phyloP scores from a whole-genome alignment of 2,888 invertebrate species.

The Amphipoea oculea region DNA sequence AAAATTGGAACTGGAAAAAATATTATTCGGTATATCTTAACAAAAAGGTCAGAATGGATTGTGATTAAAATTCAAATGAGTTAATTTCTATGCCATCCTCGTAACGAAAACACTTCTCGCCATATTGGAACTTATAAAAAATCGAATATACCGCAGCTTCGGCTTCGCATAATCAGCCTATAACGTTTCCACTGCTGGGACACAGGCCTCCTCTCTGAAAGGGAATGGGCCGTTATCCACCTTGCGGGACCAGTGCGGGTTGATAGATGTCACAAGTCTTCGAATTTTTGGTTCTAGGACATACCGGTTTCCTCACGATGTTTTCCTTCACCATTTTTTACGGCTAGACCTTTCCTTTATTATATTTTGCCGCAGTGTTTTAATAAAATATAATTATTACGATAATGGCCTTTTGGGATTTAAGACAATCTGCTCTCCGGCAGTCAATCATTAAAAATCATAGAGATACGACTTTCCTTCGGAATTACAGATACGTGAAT shows the following conservation, averaged over 20 bases:
- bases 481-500: not conserved
- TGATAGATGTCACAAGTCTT: not conserved
- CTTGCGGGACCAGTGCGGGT: not conserved
- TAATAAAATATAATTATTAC: slow-evolving; percentile 15
- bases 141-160: not conserved
- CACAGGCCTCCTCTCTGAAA: too few species aligned
- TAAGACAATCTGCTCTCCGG: slow-evolving; percentile 1
- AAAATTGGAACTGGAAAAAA: too few species aligned
- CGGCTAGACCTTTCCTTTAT: too few species aligned
- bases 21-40: not conserved
- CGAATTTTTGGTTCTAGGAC: not conserved
- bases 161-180: not conserved
- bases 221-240: not conserved
- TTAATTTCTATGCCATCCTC: slow-evolving; percentile 31
- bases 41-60: not conserved
- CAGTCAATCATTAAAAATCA: not conserved
- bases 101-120: not conserved
- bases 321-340: too few species aligned
- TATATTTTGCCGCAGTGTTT: too few species aligned
- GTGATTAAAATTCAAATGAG: slow-evolving; percentile 39
- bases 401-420: slow-evolving; percentile 24
- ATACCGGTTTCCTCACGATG: too few species aligned
- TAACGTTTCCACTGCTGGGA: not conserved
- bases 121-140: not conserved
- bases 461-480: not conserved